Evolutionary conservation across 1,140 invertebrate species (phyloP), one percentile per base, ranked within the genome.

Genomic region (Zaprionus ornatus): DNA sequence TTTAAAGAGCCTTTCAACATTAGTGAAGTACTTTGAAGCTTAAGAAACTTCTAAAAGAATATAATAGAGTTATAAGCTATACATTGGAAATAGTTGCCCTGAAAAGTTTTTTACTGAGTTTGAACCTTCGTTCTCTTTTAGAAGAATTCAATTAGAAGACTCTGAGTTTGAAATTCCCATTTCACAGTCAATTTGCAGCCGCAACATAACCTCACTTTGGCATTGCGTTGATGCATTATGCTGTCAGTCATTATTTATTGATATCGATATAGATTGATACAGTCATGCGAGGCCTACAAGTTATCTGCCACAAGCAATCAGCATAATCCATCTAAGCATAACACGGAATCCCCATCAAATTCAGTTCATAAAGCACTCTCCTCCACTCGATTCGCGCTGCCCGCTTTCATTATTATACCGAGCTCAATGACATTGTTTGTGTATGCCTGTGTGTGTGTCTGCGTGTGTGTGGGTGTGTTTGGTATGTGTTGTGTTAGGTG

Each of bases 311-410:
- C 66, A 75, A 79, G 60, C 71, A 73, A 77, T 87, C 75, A 70
- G 21, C 57, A 45, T 78, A 80, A 88, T 77, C 83, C 84, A 56
- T 55, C 62, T 42, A 70, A 77, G 69, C 65, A 68, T 69, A 72
- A 69, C 56, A 71, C 64, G 65, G 67, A 82, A 74, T 48, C 56
- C 27, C 83, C 68, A 79, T 83, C 66, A 87, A 70, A 87, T 87
- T 76, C 76, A 88, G 76, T 88, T 77, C 76, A 80, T 87, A 77
- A 77, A 87, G 74, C 72, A 67, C 67, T 65, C 56, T 13, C 45
- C 32, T 50, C 57, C 32, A 23, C 37, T 7, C 17, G 23, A 57
- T 59, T 12, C 45, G 45, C 17, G 40, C n/a, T 17, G n/a, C 40
- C 40, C 40, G 60, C 21, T 69, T 63, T 59, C 54, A 45, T 55